These are phyloP conservation scores for Epizoanthus fatuus DNA, from an alignment of 92 coral and sea anemone species.

Conservation along the genomic window DNA sequence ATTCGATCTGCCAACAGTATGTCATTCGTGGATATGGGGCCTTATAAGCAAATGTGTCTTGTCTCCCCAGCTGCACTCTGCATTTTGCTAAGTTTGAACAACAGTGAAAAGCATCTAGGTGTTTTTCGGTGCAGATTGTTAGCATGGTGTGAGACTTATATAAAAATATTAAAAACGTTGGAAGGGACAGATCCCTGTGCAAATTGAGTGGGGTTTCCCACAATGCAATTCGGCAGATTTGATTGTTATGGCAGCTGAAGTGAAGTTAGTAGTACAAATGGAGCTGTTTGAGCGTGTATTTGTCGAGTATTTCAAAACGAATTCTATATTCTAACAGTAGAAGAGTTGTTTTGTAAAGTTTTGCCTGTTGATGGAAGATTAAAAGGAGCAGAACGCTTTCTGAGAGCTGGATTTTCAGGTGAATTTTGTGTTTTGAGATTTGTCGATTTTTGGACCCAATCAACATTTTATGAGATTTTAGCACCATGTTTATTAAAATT, in stretches of 20 bases:
- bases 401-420: slow-evolving; percentile 15
- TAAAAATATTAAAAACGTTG: slow-evolving; percentile 34
- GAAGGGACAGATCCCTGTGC: slow-evolving; percentile 43
- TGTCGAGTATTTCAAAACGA: not conserved
- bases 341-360: slow-evolving; percentile 13
- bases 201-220: slow-evolving; percentile 31
- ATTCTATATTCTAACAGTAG: slow-evolving; percentile 10
- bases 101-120: slow-evolving; percentile 45
- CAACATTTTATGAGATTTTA: slow-evolving; percentile 30
- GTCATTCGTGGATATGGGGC: slow-evolving; percentile 29
- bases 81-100: slow-evolving; percentile 31
- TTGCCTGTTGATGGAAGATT: slow-evolving; percentile 6
- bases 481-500: slow-evolving; percentile 30
- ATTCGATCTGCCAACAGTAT: slow-evolving; percentile 43
- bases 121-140: slow-evolving; percentile 43
- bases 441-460: slow-evolving; percentile 19
- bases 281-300: not conserved
- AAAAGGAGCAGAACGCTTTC: slow-evolving; percentile 20
- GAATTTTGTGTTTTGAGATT: slow-evolving; percentile 13
- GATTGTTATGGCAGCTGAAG: not conserved
- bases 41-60: slow-evolving; percentile 37
- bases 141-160: slow-evolving; percentile 58
- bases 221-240: slow-evolving; percentile 51
- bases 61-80: slow-evolving; percentile 53
- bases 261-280: slow-evolving; percentile 1